Base-by-base conservation (phyloP, 2,888 invertebrate genomes). In the Oeneis ivallda region DNA sequence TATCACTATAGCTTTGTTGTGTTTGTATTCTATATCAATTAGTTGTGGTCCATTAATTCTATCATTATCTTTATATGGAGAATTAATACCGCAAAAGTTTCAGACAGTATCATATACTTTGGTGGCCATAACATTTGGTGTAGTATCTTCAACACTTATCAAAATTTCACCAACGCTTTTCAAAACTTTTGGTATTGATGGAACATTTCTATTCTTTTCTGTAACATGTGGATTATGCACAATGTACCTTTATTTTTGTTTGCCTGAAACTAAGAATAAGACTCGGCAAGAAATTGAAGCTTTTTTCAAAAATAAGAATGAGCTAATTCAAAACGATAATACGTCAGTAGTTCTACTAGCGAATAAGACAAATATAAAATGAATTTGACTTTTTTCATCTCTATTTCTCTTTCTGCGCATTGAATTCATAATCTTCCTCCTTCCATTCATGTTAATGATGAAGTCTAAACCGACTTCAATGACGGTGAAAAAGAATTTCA, bases 21-120 rank as follows among this genome's bases (percentile, higher is more conserved):
- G 78, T 17, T 70, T 74, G 1, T 86, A 81, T 72, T 84, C 84
- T 17, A 71, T 87, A 13, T 73, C 80, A 7, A 79, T 86, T 50
- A 84, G 85, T 65, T 79, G 82, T 62, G 87, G 87, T 2, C 86
- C 86, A 0, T 77, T 85, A 77, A 85, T 85, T 41, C 79, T 86
- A 75, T 78, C 80, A 0, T 77, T 78, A 2, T 77, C 81, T 0
- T 78, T 86, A 34, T 80, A 79, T 17, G 81, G 82, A 0, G 86
- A 86, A 74, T 70, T 86, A n/a, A 80, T 83, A 65, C 81, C 85
- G 50, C 71, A 79, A 43, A 77, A 78, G 19, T 81, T 76, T 65
- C 83, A 85, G 72, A 82, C 79, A 60, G 72, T 77, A 0, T 79
- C 78, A 8, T 75, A 80, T 7, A 75, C 80, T 0, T 70, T 83